Conservation (phyloP, 2,113 vertebrate species). For the Fregata magnificens region DNA sequence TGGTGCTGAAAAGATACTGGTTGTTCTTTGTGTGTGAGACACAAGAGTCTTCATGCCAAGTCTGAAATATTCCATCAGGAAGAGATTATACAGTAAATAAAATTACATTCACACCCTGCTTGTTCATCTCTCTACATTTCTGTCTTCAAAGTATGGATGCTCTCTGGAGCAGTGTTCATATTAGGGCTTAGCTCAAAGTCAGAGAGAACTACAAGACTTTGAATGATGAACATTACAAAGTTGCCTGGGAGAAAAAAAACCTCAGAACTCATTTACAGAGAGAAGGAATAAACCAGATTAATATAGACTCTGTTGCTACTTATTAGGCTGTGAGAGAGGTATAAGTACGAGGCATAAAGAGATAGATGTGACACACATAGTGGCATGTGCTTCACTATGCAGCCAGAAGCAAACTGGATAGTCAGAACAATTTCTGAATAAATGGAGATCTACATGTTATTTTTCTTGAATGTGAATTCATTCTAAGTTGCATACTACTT, state of each 20-base stretch:
- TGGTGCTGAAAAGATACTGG: background rate
- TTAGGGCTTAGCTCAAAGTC: background rate
- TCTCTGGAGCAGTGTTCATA: background rate
- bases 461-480: background rate
- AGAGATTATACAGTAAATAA: background rate
- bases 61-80: background rate
- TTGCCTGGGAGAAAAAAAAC: background rate
- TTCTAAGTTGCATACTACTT: background rate
- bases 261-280: background rate
- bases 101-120: background rate
- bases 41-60: background rate
- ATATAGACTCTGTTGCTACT: background rate
- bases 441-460: background rate
- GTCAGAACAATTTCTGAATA: background rate
- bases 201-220: background rate
- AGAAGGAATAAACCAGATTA: background rate
- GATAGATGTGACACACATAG: background rate
- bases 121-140: background rate
- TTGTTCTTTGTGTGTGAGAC: background rate
- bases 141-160: background rate
- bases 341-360: background rate
- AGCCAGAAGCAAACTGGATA: background rate
- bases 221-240: background rate
- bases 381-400: background rate
- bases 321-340: background rate